phyloP scores from a whole-genome alignment of 2,888 invertebrate genomes.

The Autographa pulchrina region DNA sequence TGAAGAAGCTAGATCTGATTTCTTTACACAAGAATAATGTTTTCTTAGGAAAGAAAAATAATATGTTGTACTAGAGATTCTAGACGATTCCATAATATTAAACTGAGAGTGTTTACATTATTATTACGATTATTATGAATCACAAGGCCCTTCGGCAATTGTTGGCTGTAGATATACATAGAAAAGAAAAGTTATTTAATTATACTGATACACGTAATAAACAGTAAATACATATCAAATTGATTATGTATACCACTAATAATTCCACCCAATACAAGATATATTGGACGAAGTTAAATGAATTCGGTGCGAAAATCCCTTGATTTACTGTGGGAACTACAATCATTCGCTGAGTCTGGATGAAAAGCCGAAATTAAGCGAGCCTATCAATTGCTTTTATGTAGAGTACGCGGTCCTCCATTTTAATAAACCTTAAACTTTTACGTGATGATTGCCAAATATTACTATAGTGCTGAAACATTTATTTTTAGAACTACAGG shows the following conservation, averaged over 20 bases:
- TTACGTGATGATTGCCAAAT: constrained; percentile 33
- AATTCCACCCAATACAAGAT: too few relatives aligned
- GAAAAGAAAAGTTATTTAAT: not conserved
- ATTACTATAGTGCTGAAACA: constrained; percentile 24
- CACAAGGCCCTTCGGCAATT: not conserved
- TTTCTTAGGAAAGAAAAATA: not conserved
- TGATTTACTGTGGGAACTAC: constrained; percentile 14
- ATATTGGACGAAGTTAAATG: constrained; percentile 3
- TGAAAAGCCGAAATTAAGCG: constrained; percentile 30
- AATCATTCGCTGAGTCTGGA: constrained; percentile 20
- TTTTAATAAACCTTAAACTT: constrained; percentile 36
- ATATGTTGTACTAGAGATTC: not conserved
- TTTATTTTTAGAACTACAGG: too few relatives aligned
- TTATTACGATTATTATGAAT: not conserved
- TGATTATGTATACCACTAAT: not conserved
- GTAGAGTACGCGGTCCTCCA: constrained; percentile 5
- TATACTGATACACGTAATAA: not conserved
- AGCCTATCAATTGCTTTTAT: constrained; percentile 29
- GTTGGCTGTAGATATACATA: not conserved
- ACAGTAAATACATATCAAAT: not conserved
- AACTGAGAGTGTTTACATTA: not conserved
- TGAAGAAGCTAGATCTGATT: not conserved
- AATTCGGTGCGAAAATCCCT: not conserved
- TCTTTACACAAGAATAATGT: not conserved
- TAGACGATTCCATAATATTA: not conserved